Base-by-base conservation (phyloP, 2,888 invertebrate genomes). In the Rhamnusium bicolor region DNA sequence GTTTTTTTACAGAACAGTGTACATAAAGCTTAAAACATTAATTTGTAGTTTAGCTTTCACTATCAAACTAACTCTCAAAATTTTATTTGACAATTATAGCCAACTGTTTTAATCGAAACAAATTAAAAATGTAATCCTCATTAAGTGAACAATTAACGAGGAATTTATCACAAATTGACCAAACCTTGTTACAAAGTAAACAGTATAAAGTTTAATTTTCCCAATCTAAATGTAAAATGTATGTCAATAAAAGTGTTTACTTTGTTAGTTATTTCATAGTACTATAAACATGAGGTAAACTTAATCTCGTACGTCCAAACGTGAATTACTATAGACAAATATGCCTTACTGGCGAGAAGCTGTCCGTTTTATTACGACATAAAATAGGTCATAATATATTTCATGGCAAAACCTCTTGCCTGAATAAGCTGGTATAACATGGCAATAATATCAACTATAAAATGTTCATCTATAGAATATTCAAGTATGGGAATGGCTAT, bases 361-460 rank as follows among this genome's bases (percentile, higher is more conserved):
- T 74, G 76, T 74, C 77, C 76, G 71, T 71, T 79, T 79, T 79
- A 79, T 74, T 73, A 66, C 74, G 68, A 65, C 76, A 76, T 79
- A 79, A 79, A 79, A 76, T 69, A 72, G 47, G 68, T 73, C 73
- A 73, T 74, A 76, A 77, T 77, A 77, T 78, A 78, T 75, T 73
- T 73, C 73, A 74, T 73, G 69, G 72, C 67, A 69, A 78, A 78
- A 74, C 75, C 74, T 73, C 71, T 58, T 29, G 54, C 32, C 54
- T 14, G 65, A 29, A 53, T 65, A 51, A 29, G 53, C 21, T 32
- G 19, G 24, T 32, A 14, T 32, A 18, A 32, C 65, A 24, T 40
- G 51, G 12, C 47, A 66, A 32, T 66, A 71, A 66, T 49, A 40
- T 60, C 10, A 47, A 27, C 32, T n/a, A 32, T 65, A 53, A 65